phyloP scores from a whole-genome alignment of 2,888 invertebrate genomes.

The Cryptus armator region DNA sequence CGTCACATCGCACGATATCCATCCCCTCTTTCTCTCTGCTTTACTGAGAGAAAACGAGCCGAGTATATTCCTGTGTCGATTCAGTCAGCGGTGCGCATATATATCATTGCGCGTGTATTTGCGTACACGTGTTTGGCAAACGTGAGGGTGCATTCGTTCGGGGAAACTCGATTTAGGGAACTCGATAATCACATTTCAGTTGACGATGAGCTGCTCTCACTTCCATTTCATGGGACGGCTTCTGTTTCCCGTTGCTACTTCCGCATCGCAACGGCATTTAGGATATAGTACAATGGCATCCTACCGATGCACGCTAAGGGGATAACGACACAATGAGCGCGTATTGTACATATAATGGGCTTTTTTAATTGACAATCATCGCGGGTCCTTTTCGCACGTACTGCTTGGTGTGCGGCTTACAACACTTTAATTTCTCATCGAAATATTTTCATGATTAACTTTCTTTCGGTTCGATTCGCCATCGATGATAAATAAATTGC shows the following conservation, averaged over 20 bases:
- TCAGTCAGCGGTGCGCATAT: constrained; percentile 51
- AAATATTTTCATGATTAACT: background rate
- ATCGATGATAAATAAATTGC: background rate
- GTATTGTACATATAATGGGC: background rate
- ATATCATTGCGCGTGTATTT: constrained; percentile 72
- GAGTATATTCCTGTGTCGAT: constrained; percentile 30
- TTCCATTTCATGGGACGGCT: background rate
- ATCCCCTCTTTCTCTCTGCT: background rate
- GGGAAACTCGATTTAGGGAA: constrained; percentile 74
- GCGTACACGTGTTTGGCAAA: constrained; percentile 73
- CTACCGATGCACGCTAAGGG: constrained; percentile 5
- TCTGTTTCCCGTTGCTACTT: constrained; percentile 13
- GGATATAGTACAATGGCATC: background rate
- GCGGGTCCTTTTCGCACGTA: background rate
- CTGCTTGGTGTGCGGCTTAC: background rate
- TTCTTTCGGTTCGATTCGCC: background rate
- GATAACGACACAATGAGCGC: constrained; percentile 9
- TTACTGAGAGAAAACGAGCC: background rate
- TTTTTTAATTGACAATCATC: background rate
- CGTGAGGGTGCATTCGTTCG: constrained; percentile 77
- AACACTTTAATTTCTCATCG: background rate
- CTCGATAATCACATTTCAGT: constrained; percentile 73
- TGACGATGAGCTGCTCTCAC: constrained; percentile 45
- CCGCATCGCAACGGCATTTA: constrained; percentile 16
- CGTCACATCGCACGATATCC: background rate